Base-by-base conservation (phyloP, 2,888 invertebrate genomes). In the Drosophila fungiperda region DNA sequence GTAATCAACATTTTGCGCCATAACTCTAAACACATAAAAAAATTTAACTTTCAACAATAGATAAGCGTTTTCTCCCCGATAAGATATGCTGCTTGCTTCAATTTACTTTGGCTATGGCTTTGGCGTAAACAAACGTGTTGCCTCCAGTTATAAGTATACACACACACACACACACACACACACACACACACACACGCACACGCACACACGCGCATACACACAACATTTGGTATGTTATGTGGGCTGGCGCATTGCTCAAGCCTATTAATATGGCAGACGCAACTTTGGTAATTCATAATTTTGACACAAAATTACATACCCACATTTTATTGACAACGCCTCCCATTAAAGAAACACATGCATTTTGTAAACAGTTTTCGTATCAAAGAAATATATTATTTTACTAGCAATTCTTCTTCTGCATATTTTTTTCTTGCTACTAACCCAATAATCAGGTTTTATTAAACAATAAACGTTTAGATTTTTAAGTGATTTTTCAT, bases 1-100 rank as follows among this genome's bases (percentile, higher is more conserved):
- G 74, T 81, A 87, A 89, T 84, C 89, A 70, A 66, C 74, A 58
- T 81, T 73, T 83, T 87, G 65, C 65, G 82, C 73, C 83, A 87
- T 84, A 87, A 76, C 74, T 74, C 82, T 52, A 57, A 73, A 69
- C 68, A 78, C 69, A 67, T 79, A 84, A 82, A 69, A 76, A 75
- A 85, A 76, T 65, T 81, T 50, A 83, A 74, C 76, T 76, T 89
- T 77, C 74, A 65, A 79, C 68, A 65, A 55, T 42, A 79, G 84
- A 87, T 85, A 85, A 89, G 74, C 64, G 8, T 49, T 33, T 68
- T 11, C 40, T 42, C 1, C 36, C 26, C 63, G 70, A 76, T 80
- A 80, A 80, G 80, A 80, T 80, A 80, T 80, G 80, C 68, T 82
- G 42, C 55, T 20, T 12, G 35, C 45, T 45, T 38, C 35, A 17